Evolutionary conservation across 2,113 vertebrate genomes (phyloP).

Genomic region (Tyto alba): DNA sequence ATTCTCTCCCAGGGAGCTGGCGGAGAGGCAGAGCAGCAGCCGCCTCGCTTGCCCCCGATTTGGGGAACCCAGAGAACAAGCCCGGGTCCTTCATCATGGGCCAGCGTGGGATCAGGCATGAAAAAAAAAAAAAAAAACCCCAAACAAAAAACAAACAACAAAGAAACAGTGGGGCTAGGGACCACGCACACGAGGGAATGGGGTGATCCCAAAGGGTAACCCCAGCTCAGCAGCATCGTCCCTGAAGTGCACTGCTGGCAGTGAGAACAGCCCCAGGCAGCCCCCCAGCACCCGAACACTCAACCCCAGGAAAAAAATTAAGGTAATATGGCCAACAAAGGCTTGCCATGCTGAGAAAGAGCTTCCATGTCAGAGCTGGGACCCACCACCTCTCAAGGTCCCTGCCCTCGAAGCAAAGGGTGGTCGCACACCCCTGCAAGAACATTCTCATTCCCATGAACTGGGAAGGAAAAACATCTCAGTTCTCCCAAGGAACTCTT

Average conservation of each 20-base stretch:
- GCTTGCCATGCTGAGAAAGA: background rate
- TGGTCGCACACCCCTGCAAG: background rate
- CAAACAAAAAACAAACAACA: no score
- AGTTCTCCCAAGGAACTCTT: background rate
- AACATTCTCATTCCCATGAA: background rate
- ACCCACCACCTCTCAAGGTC: rapidly evolving
- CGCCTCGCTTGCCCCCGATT: background rate
- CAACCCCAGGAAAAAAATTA: background rate
- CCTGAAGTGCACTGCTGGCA: no score
- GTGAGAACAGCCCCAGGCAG: background rate
- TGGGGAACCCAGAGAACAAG: background rate
- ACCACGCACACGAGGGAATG: background rate
- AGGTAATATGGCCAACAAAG: background rate
- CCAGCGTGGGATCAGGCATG: background rate
- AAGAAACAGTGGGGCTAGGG: background rate
- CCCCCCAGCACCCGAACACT: background rate
- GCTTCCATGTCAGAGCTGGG: background rate
- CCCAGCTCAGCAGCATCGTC: background rate
- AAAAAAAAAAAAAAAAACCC: no score
- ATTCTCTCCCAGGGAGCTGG: background rate
- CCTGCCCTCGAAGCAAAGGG: background rate
- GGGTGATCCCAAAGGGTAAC: background rate
- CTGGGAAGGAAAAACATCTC: background rate
- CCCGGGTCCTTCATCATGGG: no score
- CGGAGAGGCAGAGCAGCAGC: background rate